Evolutionary conservation across 2,113 vertebrate species (phyloP).

Genomic region (Sprattus sprattus): DNA sequence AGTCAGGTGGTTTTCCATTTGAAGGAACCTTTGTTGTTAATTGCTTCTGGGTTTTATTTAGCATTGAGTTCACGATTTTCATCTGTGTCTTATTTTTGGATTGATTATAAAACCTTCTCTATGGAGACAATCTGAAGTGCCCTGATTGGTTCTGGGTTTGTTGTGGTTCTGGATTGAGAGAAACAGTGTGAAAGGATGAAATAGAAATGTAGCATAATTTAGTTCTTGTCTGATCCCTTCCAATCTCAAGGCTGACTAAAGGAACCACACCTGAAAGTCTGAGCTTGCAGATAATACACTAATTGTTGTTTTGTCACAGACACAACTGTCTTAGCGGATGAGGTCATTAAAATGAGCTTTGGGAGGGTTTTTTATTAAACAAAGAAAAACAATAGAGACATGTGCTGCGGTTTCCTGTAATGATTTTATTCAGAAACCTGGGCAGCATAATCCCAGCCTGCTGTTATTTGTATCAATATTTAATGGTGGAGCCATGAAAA

Average conservation of each 20-base stretch:
- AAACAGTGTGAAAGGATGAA: too few species aligned
- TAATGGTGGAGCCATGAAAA: background rate
- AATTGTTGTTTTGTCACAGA: background rate
- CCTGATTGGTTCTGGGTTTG: background rate
- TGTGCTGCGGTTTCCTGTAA: background rate
- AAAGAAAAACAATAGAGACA: background rate
- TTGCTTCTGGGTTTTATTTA: background rate
- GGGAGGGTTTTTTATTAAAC: background rate
- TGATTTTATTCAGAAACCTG: background rate
- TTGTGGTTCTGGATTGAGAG: background rate
- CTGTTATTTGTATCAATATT: conserved; percentile 19
- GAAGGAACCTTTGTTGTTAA: background rate
- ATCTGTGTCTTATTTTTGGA: too few species aligned
- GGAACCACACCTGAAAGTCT: background rate
- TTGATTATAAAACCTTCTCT: too few species aligned
- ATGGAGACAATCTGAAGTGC: background rate
- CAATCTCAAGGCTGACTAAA: background rate
- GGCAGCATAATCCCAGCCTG: background rate
- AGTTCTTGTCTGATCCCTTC: background rate
- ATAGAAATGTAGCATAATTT: background rate
- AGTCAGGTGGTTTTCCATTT: too few species aligned
- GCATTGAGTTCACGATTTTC: background rate
- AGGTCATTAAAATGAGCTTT: background rate
- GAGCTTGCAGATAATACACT: background rate
- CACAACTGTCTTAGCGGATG: background rate